Conservation (phyloP, 2,888 invertebrate genomes). For the Eupithecia abbreviata region DNA sequence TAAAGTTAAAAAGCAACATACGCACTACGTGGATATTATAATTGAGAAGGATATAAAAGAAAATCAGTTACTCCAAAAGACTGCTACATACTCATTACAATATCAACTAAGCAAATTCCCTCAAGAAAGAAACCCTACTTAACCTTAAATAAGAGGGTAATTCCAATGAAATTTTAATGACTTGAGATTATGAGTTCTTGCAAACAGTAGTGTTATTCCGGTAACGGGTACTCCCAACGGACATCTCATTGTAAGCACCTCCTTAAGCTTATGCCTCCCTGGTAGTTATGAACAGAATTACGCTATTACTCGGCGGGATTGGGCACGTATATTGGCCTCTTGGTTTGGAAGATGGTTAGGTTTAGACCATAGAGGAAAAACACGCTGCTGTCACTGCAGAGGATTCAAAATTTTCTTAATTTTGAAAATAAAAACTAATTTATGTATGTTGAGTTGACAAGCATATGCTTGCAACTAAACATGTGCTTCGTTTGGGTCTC, state of each 20-base stretch:
- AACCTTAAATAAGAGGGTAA: neutral
- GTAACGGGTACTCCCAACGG: constrained; percentile 11
- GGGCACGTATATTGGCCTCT: constrained; percentile 5
- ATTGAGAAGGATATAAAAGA: neutral
- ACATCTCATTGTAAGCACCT: constrained; percentile 18
- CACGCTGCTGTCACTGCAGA: no score
- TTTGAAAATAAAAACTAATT: no score
- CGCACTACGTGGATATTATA: neutral
- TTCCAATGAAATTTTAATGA: constrained; percentile 11
- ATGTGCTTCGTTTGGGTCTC: no score
- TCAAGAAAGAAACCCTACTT: neutral
- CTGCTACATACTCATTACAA: neutral
- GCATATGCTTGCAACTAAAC: no score
- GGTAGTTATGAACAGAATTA: constrained; percentile 10
- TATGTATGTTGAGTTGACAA: no score
- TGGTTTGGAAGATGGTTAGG: neutral
- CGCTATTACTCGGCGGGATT: neutral
- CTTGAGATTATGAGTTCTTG: constrained; percentile 9
- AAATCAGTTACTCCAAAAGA: neutral
- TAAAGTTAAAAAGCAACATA: no score
- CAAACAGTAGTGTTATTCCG: constrained; percentile 17
- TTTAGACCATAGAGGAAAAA: neutral
- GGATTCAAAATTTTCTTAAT: no score
- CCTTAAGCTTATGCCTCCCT: neutral
- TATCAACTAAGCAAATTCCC: neutral